Conservation (phyloP, 2,113 vertebrate genomes). For the Dendropsophus ebraccatus region DNA sequence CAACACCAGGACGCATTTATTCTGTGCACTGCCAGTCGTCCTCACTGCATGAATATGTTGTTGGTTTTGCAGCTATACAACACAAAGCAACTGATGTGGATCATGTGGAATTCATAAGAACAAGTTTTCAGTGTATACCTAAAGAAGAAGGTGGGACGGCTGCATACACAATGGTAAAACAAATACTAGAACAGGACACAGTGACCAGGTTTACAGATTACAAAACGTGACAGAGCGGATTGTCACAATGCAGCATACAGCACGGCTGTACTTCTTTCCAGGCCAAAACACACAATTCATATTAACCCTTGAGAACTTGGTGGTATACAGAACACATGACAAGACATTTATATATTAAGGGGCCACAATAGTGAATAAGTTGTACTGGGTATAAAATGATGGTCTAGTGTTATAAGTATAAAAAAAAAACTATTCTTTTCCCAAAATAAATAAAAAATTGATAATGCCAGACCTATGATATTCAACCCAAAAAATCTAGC, state of each 20-base stretch:
- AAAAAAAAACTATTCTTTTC: no score
- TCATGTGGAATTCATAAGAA: conserved; percentile 10
- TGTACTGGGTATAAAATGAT: no score
- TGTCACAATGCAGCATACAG: background rate
- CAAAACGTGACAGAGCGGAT: background rate
- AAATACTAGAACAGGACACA: conserved; percentile 47
- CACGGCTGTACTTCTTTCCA: background rate
- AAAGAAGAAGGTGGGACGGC: background rate
- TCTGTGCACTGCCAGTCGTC: background rate
- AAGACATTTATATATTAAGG: background rate
- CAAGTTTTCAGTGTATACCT: background rate
- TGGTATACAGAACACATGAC: background rate
- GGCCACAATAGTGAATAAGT: no score
- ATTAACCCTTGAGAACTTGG: background rate
- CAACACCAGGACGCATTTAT: background rate
- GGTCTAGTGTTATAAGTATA: no score
- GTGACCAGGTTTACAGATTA: conserved; percentile 37
- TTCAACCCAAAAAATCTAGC: background rate
- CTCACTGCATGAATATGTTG: background rate
- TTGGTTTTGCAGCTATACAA: background rate
- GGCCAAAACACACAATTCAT: background rate
- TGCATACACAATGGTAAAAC: conserved; percentile 37
- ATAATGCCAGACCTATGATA: background rate
- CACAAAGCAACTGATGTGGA: background rate
- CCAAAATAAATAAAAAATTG: background rate